Conservation (phyloP, 2,888 invertebrate species). For the Stenichneumon culpator region DNA sequence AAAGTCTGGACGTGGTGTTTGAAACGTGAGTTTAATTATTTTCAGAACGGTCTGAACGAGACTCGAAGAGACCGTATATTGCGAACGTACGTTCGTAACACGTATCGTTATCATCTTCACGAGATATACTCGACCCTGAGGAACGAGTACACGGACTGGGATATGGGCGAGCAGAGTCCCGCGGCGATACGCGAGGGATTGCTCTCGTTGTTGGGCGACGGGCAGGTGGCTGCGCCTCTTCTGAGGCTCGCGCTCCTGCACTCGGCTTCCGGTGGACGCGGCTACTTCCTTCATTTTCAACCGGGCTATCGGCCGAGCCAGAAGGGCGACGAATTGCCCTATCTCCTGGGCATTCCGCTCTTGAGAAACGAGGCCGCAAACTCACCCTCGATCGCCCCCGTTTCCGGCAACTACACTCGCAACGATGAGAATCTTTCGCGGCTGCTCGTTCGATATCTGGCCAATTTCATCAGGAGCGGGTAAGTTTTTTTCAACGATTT, state of each 20-base stretch:
- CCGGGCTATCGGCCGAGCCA: conserved; percentile 94
- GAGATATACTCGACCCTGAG: conserved; percentile 97
- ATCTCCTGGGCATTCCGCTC: conserved; percentile 93
- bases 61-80: conserved; percentile 94
- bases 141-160: conserved; percentile 99
- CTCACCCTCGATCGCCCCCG: conserved; percentile 92
- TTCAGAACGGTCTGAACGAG: conserved; percentile 97
- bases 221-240: conserved; percentile 95
- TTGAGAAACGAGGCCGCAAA: conserved; percentile 88
- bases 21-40: conserved; percentile 83
- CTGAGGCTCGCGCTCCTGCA: conserved; percentile 93
- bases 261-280: conserved; percentile 91
- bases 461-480: conserved; percentile 96
- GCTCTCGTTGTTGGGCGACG: conserved; percentile 93
- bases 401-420: conserved; percentile 92
- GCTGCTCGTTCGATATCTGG: conserved; percentile 93
- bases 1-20: background rate
- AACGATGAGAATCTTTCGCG: conserved; percentile 92
- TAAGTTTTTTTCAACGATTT: conserved; percentile 85
- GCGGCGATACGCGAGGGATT: conserved; percentile 92
- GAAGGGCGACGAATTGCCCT: conserved; percentile 94
- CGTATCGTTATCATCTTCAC: conserved; percentile 97
- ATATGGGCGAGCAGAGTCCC: conserved; percentile 94
- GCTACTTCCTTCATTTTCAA: conserved; percentile 96
- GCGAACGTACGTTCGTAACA: conserved; percentile 96